Conservation (phyloP, 2,797 vertebrate species). For the Schizopygopsis pylzovi region DNA sequence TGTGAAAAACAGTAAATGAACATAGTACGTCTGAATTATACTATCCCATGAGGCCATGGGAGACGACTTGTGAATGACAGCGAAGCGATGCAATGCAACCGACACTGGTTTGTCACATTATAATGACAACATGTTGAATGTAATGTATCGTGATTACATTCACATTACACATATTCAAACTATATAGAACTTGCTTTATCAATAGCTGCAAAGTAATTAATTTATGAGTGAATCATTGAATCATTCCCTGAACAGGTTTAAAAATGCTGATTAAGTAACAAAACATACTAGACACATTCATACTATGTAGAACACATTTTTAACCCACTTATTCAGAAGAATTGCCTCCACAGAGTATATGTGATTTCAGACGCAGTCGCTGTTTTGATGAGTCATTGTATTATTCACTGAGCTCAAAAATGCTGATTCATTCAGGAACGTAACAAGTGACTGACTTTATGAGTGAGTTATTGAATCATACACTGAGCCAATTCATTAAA, state of each 20-base stretch:
- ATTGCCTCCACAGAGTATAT: no score
- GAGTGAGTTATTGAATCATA: no score
- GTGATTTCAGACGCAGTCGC: no score
- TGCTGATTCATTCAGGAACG: no score
- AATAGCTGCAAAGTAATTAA: not conserved
- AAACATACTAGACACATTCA: not conserved
- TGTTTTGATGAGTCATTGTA: no score
- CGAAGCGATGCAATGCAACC: not conserved
- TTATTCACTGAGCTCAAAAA: no score
- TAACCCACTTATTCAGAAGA: no score
- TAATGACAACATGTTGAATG: not conserved
- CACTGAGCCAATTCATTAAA: no score
- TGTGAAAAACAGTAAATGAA: not conserved
- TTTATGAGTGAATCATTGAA: not conserved
- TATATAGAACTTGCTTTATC: not conserved
- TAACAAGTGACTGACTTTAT: no score
- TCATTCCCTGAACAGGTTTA: not conserved
- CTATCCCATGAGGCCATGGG: not conserved
- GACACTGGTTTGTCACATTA: not conserved
- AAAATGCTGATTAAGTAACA: not conserved
- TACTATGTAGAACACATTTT: no score
- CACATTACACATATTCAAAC: not conserved
- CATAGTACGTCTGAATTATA: not conserved
- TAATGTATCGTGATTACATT: no score
- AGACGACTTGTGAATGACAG: not conserved